Conservation (phyloP, 2,113 vertebrate species). For the Columba livia region DNA sequence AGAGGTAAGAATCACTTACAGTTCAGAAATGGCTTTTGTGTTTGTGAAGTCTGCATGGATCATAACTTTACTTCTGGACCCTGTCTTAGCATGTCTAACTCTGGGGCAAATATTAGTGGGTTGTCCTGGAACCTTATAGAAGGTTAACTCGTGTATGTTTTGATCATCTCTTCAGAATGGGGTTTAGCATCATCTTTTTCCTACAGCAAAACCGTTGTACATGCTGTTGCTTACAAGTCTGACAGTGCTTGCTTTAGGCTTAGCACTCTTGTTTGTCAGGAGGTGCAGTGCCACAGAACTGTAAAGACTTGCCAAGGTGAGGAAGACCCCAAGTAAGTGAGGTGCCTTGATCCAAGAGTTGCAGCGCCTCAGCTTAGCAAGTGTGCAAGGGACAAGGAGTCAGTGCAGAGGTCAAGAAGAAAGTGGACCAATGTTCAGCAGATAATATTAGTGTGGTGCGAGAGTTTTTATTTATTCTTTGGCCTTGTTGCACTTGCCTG, state of each 20-base stretch:
- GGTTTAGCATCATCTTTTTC: neutral
- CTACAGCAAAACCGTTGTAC: neutral
- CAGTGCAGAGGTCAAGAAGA: neutral
- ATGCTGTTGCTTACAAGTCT: neutral
- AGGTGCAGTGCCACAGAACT: neutral
- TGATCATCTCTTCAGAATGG: neutral
- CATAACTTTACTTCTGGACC: neutral
- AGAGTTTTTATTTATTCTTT: neutral
- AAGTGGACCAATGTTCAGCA: neutral
- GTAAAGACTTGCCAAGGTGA: neutral
- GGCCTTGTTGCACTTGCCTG: neutral
- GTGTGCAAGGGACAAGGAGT: neutral
- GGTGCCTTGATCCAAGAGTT: neutral
- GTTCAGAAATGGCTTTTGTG: neutral
- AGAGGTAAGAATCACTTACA: constrained; percentile 79
- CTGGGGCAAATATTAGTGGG: neutral
- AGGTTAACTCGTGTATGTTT: neutral
- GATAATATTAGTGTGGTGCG: neutral
- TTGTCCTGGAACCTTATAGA: neutral
- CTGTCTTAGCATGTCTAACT: neutral
- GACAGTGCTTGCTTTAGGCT: neutral
- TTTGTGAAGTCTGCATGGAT: neutral
- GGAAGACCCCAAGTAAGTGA: neutral
- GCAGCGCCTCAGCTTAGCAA: neutral
- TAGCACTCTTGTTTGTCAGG: neutral